phyloP scores from a whole-genome alignment of 1,140 invertebrate species.

The Uloborus diversus region DNA sequence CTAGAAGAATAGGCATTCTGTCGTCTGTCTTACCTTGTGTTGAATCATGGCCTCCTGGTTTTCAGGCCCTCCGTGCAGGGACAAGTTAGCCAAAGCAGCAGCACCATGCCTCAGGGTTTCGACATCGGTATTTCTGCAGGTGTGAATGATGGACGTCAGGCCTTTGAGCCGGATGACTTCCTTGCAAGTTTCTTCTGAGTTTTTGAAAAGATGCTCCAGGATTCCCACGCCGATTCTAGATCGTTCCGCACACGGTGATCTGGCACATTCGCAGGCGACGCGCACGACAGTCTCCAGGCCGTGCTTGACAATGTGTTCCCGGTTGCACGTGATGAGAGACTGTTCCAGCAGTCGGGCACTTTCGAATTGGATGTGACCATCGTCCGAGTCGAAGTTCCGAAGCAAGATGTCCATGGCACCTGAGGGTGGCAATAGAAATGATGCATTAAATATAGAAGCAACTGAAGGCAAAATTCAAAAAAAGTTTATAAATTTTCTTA shows the following conservation, averaged over 20 bases:
- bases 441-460: too few relatives aligned
- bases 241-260: constrained; percentile 66
- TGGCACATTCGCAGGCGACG: constrained; percentile 77
- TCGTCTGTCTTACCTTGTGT: constrained; percentile 70
- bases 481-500: too few relatives aligned
- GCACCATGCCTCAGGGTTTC: constrained; percentile 94
- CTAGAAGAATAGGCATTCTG: too few relatives aligned
- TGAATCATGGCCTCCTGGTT: constrained; percentile 99
- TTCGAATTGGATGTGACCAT: constrained; percentile 80
- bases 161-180: constrained; percentile 70
- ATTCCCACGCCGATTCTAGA: constrained; percentile 95
- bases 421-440: constrained; percentile 79
- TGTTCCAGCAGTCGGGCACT: constrained; percentile 92
- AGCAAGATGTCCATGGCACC: constrained; percentile 93
- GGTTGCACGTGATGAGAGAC: constrained; percentile 92
- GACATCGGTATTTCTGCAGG: constrained; percentile 92
- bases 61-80: constrained; percentile 94
- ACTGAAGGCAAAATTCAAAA: too few relatives aligned
- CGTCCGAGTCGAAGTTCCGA: constrained; percentile 74
- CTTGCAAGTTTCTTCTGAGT: constrained; percentile 94
- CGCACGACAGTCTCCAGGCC: constrained; percentile 78
- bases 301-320: constrained; percentile 91
- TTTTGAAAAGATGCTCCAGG: constrained; percentile 96
- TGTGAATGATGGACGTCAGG: constrained; percentile 83
- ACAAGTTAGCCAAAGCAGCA: constrained; percentile 94